Evolutionary conservation across 2,113 vertebrate species (phyloP).

Genomic region (Phalacrocorax carbo): DNA sequence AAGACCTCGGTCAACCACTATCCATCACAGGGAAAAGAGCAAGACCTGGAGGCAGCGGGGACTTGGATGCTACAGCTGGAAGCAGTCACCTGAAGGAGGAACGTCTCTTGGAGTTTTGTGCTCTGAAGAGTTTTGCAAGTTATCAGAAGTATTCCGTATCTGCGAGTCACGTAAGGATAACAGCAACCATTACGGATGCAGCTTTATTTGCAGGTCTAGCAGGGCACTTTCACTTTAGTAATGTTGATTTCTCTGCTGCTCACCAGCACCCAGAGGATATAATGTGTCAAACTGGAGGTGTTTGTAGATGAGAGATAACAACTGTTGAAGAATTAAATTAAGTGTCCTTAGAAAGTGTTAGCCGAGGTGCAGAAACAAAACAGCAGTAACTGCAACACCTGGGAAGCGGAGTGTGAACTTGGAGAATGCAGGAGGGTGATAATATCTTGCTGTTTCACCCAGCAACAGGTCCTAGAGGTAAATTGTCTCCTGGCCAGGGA

Average conservation of each 20-base stretch:
- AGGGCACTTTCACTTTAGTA: not conserved
- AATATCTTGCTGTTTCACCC: constrained; percentile 27
- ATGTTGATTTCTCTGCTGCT: not conserved
- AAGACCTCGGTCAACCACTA: rapidly evolving
- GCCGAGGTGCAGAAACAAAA: not conserved
- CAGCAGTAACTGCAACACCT: constrained; percentile 8
- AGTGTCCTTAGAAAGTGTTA: not conserved
- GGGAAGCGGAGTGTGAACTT: not conserved
- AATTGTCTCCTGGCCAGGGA: not conserved
- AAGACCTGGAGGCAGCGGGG: not conserved
- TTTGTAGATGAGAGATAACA: constrained; percentile 22
- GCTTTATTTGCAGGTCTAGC: not conserved
- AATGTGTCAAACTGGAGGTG: not conserved
- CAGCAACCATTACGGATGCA: not conserved
- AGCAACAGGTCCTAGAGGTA: not conserved
- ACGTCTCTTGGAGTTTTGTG: not conserved
- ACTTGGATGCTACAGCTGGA: not conserved
- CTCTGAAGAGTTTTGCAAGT: not conserved
- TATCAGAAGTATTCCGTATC: not conserved
- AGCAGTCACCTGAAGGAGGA: not conserved
- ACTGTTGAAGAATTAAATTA: not conserved
- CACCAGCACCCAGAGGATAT: not conserved
- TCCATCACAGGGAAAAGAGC: not conserved
- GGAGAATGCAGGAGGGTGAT: not conserved
- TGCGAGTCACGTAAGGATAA: not conserved